phyloP scores from a whole-genome alignment of 1,140 invertebrate species.

The Drosophila chauvacae region DNA sequence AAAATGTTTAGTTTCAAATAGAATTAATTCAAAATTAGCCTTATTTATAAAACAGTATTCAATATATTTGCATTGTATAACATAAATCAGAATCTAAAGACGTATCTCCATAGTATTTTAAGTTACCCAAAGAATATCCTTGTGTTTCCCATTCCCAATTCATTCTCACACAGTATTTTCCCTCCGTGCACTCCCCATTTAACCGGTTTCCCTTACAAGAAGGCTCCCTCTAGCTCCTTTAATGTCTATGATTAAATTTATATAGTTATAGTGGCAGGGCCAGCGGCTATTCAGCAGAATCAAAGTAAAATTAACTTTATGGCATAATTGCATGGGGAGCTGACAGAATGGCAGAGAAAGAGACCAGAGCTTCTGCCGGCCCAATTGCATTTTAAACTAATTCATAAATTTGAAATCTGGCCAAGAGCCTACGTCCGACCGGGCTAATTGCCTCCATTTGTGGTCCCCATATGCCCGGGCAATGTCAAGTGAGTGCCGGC shows the following conservation, averaged over 20 bases:
- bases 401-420: conserved; percentile 47
- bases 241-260: conserved; percentile 70
- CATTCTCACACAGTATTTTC: conserved; percentile 19
- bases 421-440: conserved; percentile 15
- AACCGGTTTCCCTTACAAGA: conserved; percentile 66
- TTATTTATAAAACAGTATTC: not conserved
- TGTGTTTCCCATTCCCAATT: conserved; percentile 2
- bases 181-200: conserved; percentile 36
- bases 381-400: conserved; percentile 60
- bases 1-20: not conserved
- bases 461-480: conserved; percentile 23
- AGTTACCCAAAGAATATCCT: not conserved
- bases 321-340: conserved; percentile 58
- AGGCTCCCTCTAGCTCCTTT: conserved; percentile 31
- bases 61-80: not conserved
- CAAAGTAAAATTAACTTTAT: conserved; percentile 53
- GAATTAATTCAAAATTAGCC: not conserved
- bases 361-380: conserved; percentile 13
- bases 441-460: conserved; percentile 53
- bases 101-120: not conserved
- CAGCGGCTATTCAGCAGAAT: conserved; percentile 30
- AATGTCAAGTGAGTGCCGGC: conserved; percentile 53
- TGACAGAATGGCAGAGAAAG: not conserved
- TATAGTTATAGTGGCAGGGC: conserved; percentile 39
- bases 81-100: not conserved